Percentiles rank a stretch among this genome's conserved stretches.
These are phyloP conservation scores for Scaeva pyrastri DNA, from an alignment of 2,888 invertebrate species.

Conservation along the genomic window DNA sequence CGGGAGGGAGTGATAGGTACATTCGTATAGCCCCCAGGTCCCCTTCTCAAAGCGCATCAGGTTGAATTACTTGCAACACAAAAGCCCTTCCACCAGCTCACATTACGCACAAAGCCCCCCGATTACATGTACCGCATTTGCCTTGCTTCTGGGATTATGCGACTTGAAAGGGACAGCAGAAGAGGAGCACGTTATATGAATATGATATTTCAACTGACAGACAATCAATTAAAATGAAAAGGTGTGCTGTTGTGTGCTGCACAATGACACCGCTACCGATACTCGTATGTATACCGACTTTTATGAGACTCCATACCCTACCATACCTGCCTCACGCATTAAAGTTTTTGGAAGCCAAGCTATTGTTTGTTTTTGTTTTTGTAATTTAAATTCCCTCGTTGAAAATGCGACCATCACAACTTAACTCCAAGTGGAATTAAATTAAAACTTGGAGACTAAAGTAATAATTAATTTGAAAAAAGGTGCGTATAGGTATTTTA, in stretches of 20 bases:
- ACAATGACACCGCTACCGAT: neutral
- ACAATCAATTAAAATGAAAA: conserved; percentile 62
- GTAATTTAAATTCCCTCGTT: conserved; percentile 34
- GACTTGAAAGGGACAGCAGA: conserved; percentile 8
- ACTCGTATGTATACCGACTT: too few species aligned
- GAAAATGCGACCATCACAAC: conserved; percentile 9
- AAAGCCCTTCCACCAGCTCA: conserved; percentile 51
- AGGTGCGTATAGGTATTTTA: conserved; percentile 44
- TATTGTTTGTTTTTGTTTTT: conserved; percentile 5
- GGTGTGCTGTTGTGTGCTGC: conserved; percentile 40
- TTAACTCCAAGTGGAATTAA: neutral
- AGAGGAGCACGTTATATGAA: conserved; percentile 48
- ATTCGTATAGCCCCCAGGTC: neutral
- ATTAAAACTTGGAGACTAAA: conserved; percentile 16
- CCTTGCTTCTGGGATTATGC: too few species aligned
- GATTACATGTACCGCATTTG: neutral
- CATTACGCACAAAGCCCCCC: conserved; percentile 1
- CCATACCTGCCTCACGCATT: conserved; percentile 53
- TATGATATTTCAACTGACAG: conserved; percentile 64
- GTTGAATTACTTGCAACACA: conserved; percentile 39
- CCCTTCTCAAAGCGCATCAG: conserved; percentile 27
- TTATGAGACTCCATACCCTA: neutral
- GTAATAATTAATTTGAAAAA: conserved; percentile 39
- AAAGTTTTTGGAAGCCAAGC: conserved; percentile 1
- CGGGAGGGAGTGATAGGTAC: neutral